phyloP scores from a whole-genome alignment of 2,113 vertebrate species.

The Larimichthys crocea region DNA sequence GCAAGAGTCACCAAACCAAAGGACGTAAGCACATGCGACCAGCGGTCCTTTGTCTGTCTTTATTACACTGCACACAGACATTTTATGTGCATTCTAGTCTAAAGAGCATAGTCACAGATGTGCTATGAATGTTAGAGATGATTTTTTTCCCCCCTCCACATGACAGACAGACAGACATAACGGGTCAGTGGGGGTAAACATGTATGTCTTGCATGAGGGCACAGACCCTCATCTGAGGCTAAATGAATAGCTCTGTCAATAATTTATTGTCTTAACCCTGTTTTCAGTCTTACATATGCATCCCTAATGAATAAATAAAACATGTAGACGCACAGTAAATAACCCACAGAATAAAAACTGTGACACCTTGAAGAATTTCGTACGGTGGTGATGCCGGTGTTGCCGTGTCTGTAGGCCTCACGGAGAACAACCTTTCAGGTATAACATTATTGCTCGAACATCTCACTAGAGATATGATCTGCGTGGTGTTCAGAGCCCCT shows the following conservation, averaged over 20 bases:
- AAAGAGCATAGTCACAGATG: neutral
- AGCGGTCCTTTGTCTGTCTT: conserved; percentile 27
- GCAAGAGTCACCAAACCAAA: conserved; percentile 27
- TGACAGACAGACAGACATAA: neutral
- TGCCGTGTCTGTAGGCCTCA: neutral
- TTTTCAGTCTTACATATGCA: conserved; percentile 25
- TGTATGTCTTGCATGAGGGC: conserved; percentile 19
- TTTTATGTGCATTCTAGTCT: neutral
- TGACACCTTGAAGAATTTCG: conserved; percentile 6
- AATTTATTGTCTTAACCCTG: conserved; percentile 54
- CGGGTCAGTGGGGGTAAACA: conserved; percentile 22
- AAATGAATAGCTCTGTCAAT: conserved; percentile 39
- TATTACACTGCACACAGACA: conserved; percentile 4
- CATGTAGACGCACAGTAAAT: conserved; percentile 26
- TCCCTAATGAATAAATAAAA: conserved; percentile 56
- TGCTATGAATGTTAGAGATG: neutral
- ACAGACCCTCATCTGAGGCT: conserved; percentile 11
- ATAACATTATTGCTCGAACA: conserved; percentile 48
- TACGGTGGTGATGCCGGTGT: neutral
- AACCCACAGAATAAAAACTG: conserved; percentile 17
- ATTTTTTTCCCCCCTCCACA: neutral
- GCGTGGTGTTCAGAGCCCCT: conserved; percentile 51
- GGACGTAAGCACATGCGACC: conserved; percentile 9
- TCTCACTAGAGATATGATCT: conserved; percentile 65
- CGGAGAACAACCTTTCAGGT: conserved; percentile 57